Evolutionary conservation across 2,888 invertebrate genomes (phyloP).

Genomic region (Drymonia ruficornis): DNA sequence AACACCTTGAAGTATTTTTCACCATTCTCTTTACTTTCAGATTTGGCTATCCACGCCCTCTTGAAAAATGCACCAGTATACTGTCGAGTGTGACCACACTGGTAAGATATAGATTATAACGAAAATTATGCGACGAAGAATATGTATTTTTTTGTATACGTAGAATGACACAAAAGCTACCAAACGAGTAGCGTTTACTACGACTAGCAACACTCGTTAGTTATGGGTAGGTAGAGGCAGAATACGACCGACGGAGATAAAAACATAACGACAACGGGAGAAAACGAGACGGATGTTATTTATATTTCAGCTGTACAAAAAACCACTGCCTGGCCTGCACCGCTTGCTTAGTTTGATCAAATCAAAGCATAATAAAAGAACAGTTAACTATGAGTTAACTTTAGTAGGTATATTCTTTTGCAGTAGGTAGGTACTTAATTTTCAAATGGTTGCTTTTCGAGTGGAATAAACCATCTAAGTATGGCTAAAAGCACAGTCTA

Average conservation of each 20-base stretch:
- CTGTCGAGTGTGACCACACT: too few relatives aligned
- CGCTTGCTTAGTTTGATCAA: neutral
- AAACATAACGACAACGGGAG: slow-evolving; percentile 23
- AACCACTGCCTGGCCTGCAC: neutral
- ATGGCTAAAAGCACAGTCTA: too few relatives aligned
- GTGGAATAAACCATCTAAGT: too few relatives aligned
- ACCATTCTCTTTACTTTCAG: too few relatives aligned
- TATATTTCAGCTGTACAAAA: slow-evolving; percentile 10
- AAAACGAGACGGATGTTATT: slow-evolving; percentile 17
- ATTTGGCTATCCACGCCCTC: too few relatives aligned
- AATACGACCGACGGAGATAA: slow-evolving; percentile 23
- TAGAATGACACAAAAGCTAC: slow-evolving; percentile 11
- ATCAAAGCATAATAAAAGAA: neutral
- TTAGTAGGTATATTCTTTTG: neutral
- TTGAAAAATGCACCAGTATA: too few relatives aligned
- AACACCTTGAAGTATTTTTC: too few relatives aligned
- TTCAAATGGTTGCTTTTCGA: too few relatives aligned
- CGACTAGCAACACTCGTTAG: slow-evolving; percentile 29
- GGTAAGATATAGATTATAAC: too few relatives aligned
- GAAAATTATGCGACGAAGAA: too few relatives aligned
- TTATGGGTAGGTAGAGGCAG: slow-evolving; percentile 2
- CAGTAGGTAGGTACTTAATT: neutral
- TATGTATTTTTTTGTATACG: too few relatives aligned
- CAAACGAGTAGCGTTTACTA: slow-evolving; percentile 6
- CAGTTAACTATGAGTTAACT: neutral